These are phyloP conservation scores for Zosterops japonicus DNA, from an alignment of 2,113 vertebrate genomes.

Conservation along the genomic window DNA sequence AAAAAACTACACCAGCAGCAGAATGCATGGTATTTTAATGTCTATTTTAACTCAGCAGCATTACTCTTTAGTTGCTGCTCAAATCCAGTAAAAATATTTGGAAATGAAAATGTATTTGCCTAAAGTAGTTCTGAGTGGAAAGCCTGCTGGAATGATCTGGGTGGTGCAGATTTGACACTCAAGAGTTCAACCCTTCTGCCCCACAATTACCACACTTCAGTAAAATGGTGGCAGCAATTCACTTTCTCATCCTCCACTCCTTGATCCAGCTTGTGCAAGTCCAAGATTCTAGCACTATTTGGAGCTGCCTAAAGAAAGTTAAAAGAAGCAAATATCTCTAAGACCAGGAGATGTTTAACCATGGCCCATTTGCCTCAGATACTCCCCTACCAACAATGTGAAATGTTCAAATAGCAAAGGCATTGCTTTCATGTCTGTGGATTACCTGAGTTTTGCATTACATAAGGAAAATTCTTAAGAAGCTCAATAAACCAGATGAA, in stretches of 20 bases:
- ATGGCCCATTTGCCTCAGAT: background rate
- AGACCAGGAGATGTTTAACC: background rate
- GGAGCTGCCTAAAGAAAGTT: background rate
- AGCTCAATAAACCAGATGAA: background rate
- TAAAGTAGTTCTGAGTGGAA: background rate
- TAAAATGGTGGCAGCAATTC: background rate
- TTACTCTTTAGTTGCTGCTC: background rate
- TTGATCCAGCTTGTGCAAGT: background rate
- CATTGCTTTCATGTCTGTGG: background rate
- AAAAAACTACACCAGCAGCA: background rate
- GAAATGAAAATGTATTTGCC: slow-evolving; percentile 1
- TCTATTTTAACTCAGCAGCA: background rate
- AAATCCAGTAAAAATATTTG: background rate
- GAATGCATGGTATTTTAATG: background rate
- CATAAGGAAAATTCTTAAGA: background rate
- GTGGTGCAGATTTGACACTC: background rate
- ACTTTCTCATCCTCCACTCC: rapidly evolving
- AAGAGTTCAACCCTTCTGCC: background rate
- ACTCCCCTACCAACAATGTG: background rate
- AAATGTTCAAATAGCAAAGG: background rate
- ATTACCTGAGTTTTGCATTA: background rate
- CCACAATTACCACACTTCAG: rapidly evolving
- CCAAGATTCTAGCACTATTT: background rate
- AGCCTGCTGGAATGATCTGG: background rate
- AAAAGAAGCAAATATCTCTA: background rate